Base-by-base conservation (phyloP, 2,113 vertebrate species). In the Dipodomys stephensi region DNA sequence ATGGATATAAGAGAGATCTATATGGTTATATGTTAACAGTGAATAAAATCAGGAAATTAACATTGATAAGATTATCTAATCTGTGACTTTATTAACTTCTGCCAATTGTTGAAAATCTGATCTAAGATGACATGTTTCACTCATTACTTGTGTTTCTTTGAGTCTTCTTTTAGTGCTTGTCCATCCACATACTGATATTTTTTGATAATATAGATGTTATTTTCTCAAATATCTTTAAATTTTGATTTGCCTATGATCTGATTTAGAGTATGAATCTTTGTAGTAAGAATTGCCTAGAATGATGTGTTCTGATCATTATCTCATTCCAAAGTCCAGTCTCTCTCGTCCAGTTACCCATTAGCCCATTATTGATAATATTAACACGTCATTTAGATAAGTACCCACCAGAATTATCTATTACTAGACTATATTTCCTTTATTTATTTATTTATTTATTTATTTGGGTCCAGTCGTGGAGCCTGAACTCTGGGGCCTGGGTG, bases 261-360 rank as follows among this genome's bases (percentile, higher is more conserved):
- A 60, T 67, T 46, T 83, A 76, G 12, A 46, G 46, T 79, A n/a
- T 65, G 5, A 7, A 67, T 2, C 27, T 68, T 44, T 67, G 49
- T 53, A 11, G 20, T 16, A 74, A 77, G 27, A 71, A 82, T 39
- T 32, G 12, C 16, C 4, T n/a, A 69, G 15, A 81, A 53, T 7
- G 9, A 89, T 23, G 1, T 30, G 3, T 7, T 25, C 23, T 20
- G 76, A 13, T 84, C 12, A 57, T 8, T 62, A 0, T 12, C n/a
- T 65, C 1, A 15, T n/a, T 0, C 10, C 2, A 2, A 16, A 62
- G 0, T 57, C n/a, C 9, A 4, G 4, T 64, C 20, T 69, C 13
- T 64, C 16, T 69, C 13, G 69, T 64, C 7, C 4, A 53, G 12
- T 65, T 25, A 44, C 8, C 15, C 20, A 27, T 72, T 13, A 67